These are phyloP conservation scores for Buathra laborator DNA, from an alignment of 2,888 invertebrate genomes.

Conservation along the genomic window DNA sequence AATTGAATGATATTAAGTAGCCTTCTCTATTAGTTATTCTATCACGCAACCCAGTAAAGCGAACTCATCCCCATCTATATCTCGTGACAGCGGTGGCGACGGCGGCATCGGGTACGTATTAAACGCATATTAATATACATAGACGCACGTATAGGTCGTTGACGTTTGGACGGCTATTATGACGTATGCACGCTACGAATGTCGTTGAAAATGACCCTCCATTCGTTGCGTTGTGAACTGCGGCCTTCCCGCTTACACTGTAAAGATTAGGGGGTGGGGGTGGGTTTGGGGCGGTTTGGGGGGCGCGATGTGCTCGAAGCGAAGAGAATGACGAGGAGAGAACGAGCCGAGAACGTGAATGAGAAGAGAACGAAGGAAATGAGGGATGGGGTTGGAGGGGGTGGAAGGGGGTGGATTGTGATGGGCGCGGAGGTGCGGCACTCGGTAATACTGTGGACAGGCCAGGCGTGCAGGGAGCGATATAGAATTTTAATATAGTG, in stretches of 20 bases:
- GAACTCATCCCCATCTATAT: neutral
- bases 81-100: neutral
- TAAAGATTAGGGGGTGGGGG: constrained; percentile 50
- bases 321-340: constrained; percentile 38
- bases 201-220: constrained; percentile 42
- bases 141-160: constrained; percentile 61
- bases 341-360: constrained; percentile 57
- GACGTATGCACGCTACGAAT: constrained; percentile 65
- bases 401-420: constrained; percentile 8
- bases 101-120: constrained; percentile 53
- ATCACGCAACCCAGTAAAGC: neutral
- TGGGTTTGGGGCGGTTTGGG: neutral
- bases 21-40: neutral
- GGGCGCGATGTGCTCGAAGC: constrained; percentile 1
- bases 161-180: constrained; percentile 57
- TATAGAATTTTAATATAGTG: constrained; percentile 85
- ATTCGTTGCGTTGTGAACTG: constrained; percentile 25
- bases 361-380: constrained; percentile 53
- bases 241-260: constrained; percentile 46
- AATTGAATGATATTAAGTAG: neutral
- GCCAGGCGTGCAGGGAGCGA: constrained; percentile 74
- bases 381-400: neutral
- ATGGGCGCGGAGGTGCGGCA: constrained; percentile 57
- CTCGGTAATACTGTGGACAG: constrained; percentile 68
- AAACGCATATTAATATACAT: constrained; percentile 63